Conservation (phyloP, 2,888 invertebrate genomes). For the Drosophila dives region DNA sequence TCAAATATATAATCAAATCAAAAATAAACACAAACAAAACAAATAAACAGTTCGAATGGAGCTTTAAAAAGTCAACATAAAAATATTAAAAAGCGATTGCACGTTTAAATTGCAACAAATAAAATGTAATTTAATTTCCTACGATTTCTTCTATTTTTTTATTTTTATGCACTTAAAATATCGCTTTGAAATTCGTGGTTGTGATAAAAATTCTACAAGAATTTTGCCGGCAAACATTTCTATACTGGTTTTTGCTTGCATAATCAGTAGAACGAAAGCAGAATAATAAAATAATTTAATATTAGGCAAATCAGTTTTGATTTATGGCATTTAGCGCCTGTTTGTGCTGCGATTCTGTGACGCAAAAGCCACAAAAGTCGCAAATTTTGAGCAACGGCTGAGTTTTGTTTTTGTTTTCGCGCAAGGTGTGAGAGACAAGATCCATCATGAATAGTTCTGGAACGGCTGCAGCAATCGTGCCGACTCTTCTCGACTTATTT, state of each 20-base stretch:
- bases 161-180: background rate
- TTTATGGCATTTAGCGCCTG: slow-evolving; percentile 49
- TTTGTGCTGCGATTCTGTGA: slow-evolving; percentile 20
- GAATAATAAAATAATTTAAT: background rate
- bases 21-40: slow-evolving; percentile 5
- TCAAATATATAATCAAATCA: background rate
- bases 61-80: background rate
- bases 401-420: slow-evolving; percentile 1
- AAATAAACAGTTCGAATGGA: slow-evolving; percentile 5
- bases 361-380: slow-evolving; percentile 16
- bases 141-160: background rate
- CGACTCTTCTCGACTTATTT: slow-evolving; percentile 8
- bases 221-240: slow-evolving; percentile 17
- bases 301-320: slow-evolving; percentile 46
- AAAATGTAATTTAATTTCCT: slow-evolving; percentile 26
- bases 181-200: slow-evolving; percentile 30
- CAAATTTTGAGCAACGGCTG: slow-evolving; percentile 7
- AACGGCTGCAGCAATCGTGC: background rate
- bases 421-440: background rate
- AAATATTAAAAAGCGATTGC: slow-evolving; percentile 8
- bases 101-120: slow-evolving; percentile 1
- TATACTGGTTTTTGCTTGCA: slow-evolving; percentile 17
- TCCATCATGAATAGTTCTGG: slow-evolving; percentile 2
- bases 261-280: background rate
- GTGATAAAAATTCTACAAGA: background rate